A percentile compares a stretch with the other conserved stretches of the same genome.
Evolutionary conservation across 2,888 invertebrate species (phyloP).

Genomic region (Ophioninae sp.): DNA sequence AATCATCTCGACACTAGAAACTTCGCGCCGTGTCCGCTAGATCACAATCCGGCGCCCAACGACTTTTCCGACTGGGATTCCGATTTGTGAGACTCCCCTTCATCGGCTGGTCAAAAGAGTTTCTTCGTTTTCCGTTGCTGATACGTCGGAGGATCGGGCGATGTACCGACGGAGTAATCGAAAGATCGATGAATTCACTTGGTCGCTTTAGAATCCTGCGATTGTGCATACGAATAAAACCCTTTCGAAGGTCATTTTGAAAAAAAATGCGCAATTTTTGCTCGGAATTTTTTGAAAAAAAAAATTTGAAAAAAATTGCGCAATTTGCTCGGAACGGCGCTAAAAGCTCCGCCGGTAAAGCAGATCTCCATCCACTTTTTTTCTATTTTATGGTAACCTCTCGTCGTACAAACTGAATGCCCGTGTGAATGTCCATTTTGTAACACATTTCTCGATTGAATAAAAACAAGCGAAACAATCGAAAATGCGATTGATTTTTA

Average conservation of each 20-base stretch:
- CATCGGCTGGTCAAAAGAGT: background rate
- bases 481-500: too few relatives aligned
- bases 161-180: slow-evolving; percentile 3
- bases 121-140: background rate
- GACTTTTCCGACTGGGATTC: slow-evolving; percentile 94
- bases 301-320: background rate
- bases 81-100: slow-evolving; percentile 85
- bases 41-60: slow-evolving; percentile 89
- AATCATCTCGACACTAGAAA: slow-evolving; percentile 89
- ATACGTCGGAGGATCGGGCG: background rate
- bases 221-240: background rate
- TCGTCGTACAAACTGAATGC: background rate
- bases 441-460: background rate
- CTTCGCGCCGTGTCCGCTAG: slow-evolving; percentile 92
- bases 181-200: background rate
- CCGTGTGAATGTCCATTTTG: background rate
- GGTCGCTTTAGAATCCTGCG: background rate
- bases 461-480: background rate
- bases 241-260: background rate
- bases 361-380: background rate
- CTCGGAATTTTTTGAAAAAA: background rate
- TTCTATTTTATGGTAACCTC: background rate
- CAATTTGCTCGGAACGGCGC: background rate
- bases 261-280: background rate
- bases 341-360: background rate